Conservation (phyloP, 2,888 invertebrate genomes). For the Drosophila pseudotalamancana region DNA sequence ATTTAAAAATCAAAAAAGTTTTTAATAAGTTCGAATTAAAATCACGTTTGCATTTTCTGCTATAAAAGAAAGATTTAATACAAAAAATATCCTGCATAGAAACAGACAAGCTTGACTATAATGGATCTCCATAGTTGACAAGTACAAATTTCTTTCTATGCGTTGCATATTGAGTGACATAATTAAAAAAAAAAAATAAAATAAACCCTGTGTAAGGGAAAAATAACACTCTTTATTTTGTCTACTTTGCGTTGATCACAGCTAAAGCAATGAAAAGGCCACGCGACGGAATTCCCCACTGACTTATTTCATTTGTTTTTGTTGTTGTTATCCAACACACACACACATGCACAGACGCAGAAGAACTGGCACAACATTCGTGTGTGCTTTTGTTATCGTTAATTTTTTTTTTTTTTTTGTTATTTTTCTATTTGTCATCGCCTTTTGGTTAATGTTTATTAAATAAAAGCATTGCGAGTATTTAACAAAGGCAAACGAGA, state of each 20-base stretch:
- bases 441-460: constrained; percentile 35
- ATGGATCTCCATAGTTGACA: too few relatives aligned
- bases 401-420: neutral
- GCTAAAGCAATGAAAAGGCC: constrained; percentile 43
- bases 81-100: too few relatives aligned
- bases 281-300: constrained; percentile 40
- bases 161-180: too few relatives aligned
- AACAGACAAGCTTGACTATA: too few relatives aligned
- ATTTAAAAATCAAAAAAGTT: too few relatives aligned
- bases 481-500: constrained; percentile 35
- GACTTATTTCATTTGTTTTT: constrained; percentile 27
- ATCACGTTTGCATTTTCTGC: too few relatives aligned
- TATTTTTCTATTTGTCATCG: constrained; percentile 7
- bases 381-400: constrained; percentile 31
- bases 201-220: neutral
- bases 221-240: neutral
- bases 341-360: constrained; percentile 6
- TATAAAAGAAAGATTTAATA: too few relatives aligned
- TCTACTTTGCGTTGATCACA: constrained; percentile 21
- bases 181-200: too few relatives aligned
- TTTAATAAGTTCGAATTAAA: too few relatives aligned
- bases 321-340: constrained; percentile 29
- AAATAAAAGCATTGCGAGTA: constrained; percentile 36
- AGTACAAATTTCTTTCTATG: too few relatives aligned
- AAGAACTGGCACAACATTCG: constrained; percentile 21